A percentile compares a stretch with the other conserved stretches of the same genome.
phyloP scores from a whole-genome alignment of 2,888 invertebrate species.

The Eupithecia pulchellata region DNA sequence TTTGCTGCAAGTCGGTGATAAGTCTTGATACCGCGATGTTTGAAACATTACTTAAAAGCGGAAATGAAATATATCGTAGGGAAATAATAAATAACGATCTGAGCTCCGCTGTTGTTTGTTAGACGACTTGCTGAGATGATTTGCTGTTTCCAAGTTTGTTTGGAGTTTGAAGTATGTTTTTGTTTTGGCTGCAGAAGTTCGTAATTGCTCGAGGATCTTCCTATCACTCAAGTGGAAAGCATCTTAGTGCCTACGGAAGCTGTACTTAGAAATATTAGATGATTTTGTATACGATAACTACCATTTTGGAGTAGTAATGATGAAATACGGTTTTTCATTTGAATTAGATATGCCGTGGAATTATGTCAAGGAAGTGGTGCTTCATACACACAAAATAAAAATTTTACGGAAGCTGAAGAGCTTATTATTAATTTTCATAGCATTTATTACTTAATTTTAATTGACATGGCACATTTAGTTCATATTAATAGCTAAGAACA shows the following conservation, averaged over 20 bases:
- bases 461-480: too few species aligned
- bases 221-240: not conserved
- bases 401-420: not conserved
- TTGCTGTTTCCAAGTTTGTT: conserved; percentile 17
- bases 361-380: not conserved
- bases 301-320: not conserved
- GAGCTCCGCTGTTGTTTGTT: conserved; percentile 17
- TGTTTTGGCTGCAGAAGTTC: conserved; percentile 8
- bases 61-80: conserved; percentile 51
- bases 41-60: conserved; percentile 66
- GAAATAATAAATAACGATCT: conserved; percentile 48
- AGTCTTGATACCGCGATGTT: conserved; percentile 65
- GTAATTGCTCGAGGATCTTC: conserved; percentile 11
- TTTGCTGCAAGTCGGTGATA: conserved; percentile 64
- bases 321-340: not conserved
- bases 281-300: not conserved
- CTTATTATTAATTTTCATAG: too few species aligned
- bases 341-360: not conserved
- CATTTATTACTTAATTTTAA: too few species aligned
- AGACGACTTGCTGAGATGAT: conserved; percentile 12
- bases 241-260: not conserved
- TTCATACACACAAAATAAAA: not conserved
- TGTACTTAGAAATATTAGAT: not conserved
- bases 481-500: too few species aligned
- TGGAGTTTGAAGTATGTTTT: conserved; percentile 7